These are phyloP conservation scores for Dryobota labecula DNA, from an alignment of 2,888 invertebrate species.

Conservation along the genomic window DNA sequence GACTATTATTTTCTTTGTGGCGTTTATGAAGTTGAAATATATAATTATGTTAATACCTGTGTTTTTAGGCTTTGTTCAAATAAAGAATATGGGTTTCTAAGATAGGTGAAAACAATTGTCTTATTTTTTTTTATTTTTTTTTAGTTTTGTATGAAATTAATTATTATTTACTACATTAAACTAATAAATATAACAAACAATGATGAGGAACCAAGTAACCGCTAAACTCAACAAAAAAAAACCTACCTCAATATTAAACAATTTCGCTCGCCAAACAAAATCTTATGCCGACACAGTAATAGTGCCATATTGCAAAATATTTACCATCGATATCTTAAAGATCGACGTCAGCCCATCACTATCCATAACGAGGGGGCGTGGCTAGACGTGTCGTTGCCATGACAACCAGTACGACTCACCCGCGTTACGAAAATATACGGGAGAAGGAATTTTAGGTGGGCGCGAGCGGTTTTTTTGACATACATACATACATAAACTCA, in stretches of 20 bases:
- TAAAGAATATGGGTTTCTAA: neutral
- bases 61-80: neutral
- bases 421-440: conserved; percentile 45
- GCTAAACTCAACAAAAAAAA: neutral
- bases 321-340: conserved; percentile 32
- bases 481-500: no score
- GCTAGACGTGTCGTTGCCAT: conserved; percentile 72
- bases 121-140: neutral
- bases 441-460: conserved; percentile 20
- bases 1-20: conserved; percentile 1
- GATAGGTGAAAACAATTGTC: neutral
- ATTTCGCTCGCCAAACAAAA: neutral
- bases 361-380: conserved; percentile 66
- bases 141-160: neutral
- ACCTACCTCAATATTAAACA: neutral
- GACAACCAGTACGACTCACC: conserved; percentile 59
- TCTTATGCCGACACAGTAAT: neutral
- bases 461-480: conserved; percentile 27
- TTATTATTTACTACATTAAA: neutral
- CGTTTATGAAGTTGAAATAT: neutral
- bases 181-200: neutral
- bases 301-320: conserved; percentile 32
- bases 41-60: neutral
- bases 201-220: neutral
- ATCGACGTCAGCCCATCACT: conserved; percentile 69